A percentile compares a stretch with the other conserved stretches of the same genome.
Evolutionary conservation across 2,113 vertebrate genomes (phyloP).

Genomic region (Pantherophis guttatus): DNA sequence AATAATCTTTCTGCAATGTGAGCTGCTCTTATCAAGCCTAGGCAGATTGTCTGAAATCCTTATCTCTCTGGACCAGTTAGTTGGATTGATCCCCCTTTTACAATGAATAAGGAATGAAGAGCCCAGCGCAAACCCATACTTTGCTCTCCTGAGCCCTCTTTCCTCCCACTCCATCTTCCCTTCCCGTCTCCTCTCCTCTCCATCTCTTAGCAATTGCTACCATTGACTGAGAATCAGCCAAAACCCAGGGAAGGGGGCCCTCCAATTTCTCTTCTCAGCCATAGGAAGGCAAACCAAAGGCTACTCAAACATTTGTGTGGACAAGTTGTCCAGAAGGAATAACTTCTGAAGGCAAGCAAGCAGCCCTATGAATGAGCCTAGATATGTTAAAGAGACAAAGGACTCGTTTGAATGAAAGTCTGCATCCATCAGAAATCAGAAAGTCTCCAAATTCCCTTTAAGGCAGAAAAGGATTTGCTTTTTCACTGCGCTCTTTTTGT

Average conservation of each 20-base stretch:
- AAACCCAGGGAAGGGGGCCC: background rate
- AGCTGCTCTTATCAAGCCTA: slow-evolving; percentile 83
- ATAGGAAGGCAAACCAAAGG: slow-evolving; percentile 34
- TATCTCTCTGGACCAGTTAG: slow-evolving; percentile 83
- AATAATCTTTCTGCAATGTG: slow-evolving; percentile 69
- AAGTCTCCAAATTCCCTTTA: background rate
- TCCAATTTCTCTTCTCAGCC: slow-evolving; percentile 49
- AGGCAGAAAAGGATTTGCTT: background rate
- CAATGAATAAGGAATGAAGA: slow-evolving; percentile 68
- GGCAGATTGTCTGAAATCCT: slow-evolving; percentile 88
- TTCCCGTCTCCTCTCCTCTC: background rate
- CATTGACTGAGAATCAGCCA: slow-evolving; percentile 59
- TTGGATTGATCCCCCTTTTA: slow-evolving; percentile 78
- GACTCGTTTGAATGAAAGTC: background rate
- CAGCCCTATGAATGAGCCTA: background rate
- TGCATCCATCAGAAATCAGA: background rate
- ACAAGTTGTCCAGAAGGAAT: background rate
- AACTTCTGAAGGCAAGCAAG: background rate
- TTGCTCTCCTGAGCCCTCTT: background rate
- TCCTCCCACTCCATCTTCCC: slow-evolving; percentile 12
- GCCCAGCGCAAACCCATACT: slow-evolving; percentile 33
- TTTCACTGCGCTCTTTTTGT: too few relatives aligned
- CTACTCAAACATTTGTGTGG: slow-evolving; percentile 18
- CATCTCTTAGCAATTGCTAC: slow-evolving; percentile 38
- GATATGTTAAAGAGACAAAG: background rate